These are phyloP conservation scores for Anastrepha ludens DNA, from an alignment of 1,140 invertebrate genomes.

Conservation along the genomic window DNA sequence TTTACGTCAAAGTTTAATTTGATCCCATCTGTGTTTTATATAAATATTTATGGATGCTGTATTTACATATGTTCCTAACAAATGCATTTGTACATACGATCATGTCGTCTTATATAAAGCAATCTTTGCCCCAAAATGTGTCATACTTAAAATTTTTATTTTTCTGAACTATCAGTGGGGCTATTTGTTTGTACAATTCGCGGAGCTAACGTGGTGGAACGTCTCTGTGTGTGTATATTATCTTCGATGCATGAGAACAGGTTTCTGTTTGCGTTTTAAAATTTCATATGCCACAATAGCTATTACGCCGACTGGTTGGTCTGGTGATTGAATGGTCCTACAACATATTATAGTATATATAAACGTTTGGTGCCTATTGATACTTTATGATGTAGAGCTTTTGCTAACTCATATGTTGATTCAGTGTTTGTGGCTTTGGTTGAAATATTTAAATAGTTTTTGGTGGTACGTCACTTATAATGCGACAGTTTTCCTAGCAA, in stretches of 20 bases:
- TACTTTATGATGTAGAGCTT: not conserved
- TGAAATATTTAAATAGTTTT: not conserved
- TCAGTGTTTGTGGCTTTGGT: not conserved
- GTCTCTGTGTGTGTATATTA: not conserved
- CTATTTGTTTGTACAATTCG: not conserved
- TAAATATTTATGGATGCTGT: too few species aligned
- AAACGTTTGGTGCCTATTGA: not conserved
- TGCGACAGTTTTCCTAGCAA: not conserved
- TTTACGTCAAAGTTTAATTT: too few species aligned
- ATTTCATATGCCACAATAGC: constrained; percentile 29
- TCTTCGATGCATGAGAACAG: constrained; percentile 11
- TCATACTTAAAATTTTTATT: too few species aligned
- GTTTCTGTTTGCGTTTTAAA: constrained; percentile 6
- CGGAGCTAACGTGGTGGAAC: not conserved
- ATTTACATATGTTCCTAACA: too few species aligned
- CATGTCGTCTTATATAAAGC: too few species aligned
- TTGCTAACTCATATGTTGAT: not conserved
- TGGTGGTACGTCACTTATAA: not conserved
- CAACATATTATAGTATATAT: not conserved
- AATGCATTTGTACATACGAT: too few species aligned
- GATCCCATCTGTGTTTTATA: too few species aligned
- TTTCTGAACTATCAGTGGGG: too few species aligned
- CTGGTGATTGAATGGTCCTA: not conserved
- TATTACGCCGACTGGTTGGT: constrained; percentile 12
- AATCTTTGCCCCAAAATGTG: too few species aligned